These are phyloP conservation scores for Tenualosa ilisha DNA, from an alignment of 2,797 vertebrate species.

Conservation along the genomic window DNA sequence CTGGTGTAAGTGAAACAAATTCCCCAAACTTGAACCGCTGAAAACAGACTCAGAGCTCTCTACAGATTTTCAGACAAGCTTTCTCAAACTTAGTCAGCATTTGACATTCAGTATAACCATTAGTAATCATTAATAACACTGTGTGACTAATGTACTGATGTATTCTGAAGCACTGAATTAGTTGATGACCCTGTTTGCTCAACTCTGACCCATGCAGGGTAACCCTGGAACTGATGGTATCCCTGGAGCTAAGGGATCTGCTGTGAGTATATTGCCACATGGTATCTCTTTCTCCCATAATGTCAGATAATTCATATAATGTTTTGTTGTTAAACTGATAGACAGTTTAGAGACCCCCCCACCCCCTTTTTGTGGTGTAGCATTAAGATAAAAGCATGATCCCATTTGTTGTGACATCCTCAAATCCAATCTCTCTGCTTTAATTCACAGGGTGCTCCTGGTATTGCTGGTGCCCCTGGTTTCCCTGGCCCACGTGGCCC, in stretches of 20 bases:
- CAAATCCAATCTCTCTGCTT: not conserved
- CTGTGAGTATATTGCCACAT: slow-evolving; percentile 77
- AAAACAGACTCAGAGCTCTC: not conserved
- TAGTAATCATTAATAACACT: too few species aligned
- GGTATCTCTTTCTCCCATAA: not conserved
- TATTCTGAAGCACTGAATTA: not conserved
- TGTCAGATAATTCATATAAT: not conserved
- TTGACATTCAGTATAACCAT: not conserved
- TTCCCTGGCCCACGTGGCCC: slow-evolving; percentile 94
- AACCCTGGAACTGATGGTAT: slow-evolving; percentile 96
- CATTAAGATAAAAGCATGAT: not conserved
- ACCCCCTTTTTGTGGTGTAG: not conserved
- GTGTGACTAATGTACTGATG: not conserved
- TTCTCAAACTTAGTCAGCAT: not conserved
- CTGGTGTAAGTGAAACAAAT: slow-evolving; percentile 77
- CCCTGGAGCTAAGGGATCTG: slow-evolving; percentile 92
- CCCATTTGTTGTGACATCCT: not conserved
- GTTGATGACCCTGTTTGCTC: not conserved
- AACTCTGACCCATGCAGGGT: slow-evolving; percentile 71
- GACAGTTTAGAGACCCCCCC: not conserved
- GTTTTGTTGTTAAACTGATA: not conserved
- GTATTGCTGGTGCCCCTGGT: slow-evolving; percentile 90
- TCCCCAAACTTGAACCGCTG: not conserved
- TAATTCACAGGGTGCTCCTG: slow-evolving; percentile 74
- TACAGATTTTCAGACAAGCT: not conserved